Conservation (phyloP, 2,888 invertebrate species). For the Macrophya alboannulata region DNA sequence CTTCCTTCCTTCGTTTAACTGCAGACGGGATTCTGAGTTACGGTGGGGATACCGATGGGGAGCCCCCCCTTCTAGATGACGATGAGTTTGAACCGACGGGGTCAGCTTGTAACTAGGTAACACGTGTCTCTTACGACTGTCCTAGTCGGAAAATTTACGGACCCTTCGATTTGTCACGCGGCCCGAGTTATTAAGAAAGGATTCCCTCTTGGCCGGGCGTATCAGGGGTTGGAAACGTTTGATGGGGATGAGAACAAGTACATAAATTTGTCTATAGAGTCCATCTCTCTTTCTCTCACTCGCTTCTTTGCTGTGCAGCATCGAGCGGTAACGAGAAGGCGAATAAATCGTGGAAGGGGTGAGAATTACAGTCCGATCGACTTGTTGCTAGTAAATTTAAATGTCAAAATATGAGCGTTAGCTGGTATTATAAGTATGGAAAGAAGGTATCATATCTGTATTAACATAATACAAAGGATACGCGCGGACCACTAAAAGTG, state of each 20-base stretch:
- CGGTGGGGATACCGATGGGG: constrained; percentile 47
- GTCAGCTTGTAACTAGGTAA: constrained; percentile 72
- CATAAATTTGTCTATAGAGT: background rate
- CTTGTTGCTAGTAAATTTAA: constrained; percentile 70
- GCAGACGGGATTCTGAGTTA: constrained; percentile 15
- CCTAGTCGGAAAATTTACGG: constrained; percentile 68
- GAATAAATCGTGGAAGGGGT: constrained; percentile 4
- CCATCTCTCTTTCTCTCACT: background rate
- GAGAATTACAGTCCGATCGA: constrained; percentile 43
- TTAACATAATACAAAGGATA: constrained; percentile 75
- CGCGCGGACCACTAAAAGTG: constrained; percentile 67
- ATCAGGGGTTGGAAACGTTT: background rate
- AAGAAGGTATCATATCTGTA: constrained; percentile 76
- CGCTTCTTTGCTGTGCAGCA: background rate
- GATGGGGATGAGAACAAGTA: constrained; percentile 13
- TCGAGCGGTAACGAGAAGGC: background rate
- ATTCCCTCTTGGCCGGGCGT: constrained; percentile 24
- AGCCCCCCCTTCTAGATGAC: constrained; percentile 60
- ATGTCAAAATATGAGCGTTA: constrained; percentile 78
- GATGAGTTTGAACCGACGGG: constrained; percentile 64
- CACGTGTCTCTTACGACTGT: constrained; percentile 78
- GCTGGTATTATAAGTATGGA: constrained; percentile 58
- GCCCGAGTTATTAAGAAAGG: constrained; percentile 53
- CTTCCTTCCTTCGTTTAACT: constrained; percentile 55
- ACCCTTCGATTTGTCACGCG: constrained; percentile 53